A percentile compares a stretch with the other conserved stretches of the same genome.
phyloP scores from a whole-genome alignment of 2,888 invertebrate genomes.

The Eupithecia inturbata region DNA sequence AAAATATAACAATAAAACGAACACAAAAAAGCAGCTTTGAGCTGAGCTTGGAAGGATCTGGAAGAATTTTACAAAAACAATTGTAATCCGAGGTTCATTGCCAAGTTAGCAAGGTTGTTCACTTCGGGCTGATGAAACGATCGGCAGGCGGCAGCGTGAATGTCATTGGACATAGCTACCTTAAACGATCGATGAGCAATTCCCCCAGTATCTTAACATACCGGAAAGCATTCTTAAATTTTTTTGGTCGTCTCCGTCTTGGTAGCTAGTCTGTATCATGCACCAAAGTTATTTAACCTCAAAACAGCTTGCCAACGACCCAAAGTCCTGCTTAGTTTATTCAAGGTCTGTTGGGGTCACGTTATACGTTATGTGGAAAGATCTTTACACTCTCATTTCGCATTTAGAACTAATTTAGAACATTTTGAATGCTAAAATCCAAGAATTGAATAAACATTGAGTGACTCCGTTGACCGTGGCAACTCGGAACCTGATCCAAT shows the following conservation, averaged over 20 bases:
- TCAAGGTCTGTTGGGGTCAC: slow-evolving; percentile 15
- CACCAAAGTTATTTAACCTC: slow-evolving; percentile 12
- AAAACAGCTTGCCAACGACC: slow-evolving; percentile 18
- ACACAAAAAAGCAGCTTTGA: slow-evolving; percentile 7
- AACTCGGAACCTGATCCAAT: slow-evolving; percentile 22
- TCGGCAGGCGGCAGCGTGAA: slow-evolving; percentile 48
- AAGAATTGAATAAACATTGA: slow-evolving; percentile 13
- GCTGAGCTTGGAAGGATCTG: slow-evolving; percentile 18
- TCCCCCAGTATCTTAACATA: slow-evolving; percentile 33
- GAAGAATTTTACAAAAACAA: slow-evolving; percentile 46
- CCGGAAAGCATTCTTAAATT: slow-evolving; percentile 38
- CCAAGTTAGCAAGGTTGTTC: slow-evolving; percentile 59
- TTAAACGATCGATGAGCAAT: slow-evolving; percentile 42
- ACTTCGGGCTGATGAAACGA: slow-evolving; percentile 52
- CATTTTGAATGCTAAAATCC: slow-evolving; percentile 4
- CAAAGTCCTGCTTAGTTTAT: slow-evolving; percentile 8
- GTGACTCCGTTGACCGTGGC: slow-evolving; percentile 16
- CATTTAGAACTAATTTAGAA: slow-evolving; percentile 7
- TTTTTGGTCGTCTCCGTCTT: slow-evolving; percentile 16
- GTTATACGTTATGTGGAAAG: slow-evolving; percentile 12
- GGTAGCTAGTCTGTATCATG: neutral
- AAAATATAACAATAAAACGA: slow-evolving; percentile 15
- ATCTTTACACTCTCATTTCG: slow-evolving; percentile 17
- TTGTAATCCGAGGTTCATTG: slow-evolving; percentile 59
- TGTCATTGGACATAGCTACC: slow-evolving; percentile 47